These are phyloP conservation scores for Hyles vespertilio DNA, from an alignment of 1,140 invertebrate genomes.

Conservation along the genomic window DNA sequence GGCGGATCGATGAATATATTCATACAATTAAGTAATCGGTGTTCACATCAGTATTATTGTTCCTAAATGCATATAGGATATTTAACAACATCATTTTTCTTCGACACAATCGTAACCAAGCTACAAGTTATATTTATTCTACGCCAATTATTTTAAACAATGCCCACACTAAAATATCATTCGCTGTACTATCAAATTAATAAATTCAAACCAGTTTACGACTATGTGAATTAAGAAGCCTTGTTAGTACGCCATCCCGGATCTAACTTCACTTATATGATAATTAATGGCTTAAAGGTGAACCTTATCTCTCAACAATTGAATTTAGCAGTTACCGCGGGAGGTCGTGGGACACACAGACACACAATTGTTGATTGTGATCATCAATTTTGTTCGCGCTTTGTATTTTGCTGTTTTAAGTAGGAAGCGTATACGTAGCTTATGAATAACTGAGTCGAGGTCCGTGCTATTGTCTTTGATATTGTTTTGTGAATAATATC, in stretches of 20 bases:
- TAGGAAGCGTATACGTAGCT: slow-evolving; percentile 34
- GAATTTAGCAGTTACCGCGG: slow-evolving; percentile 49
- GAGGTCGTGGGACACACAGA: slow-evolving; percentile 58
- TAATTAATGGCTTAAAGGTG: slow-evolving; percentile 49
- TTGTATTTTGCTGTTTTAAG: slow-evolving; percentile 47
- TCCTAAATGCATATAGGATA: not conserved
- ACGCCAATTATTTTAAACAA: too few relatives aligned
- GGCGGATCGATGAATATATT: too few relatives aligned
- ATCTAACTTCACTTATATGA: slow-evolving; percentile 18
- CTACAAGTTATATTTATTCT: not conserved
- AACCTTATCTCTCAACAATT: slow-evolving; percentile 52
- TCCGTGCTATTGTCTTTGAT: not conserved
- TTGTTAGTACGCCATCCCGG: slow-evolving; percentile 16
- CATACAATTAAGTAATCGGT: too few relatives aligned
- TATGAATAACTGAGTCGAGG: slow-evolving; percentile 8
- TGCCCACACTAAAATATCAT: too few relatives aligned
- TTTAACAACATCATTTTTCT: not conserved
- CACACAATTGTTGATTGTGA: slow-evolving; percentile 44
- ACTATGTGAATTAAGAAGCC: not conserved
- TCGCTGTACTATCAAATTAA: too few relatives aligned
- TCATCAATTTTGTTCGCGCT: slow-evolving; percentile 58
- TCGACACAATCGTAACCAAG: not conserved
- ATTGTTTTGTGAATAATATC: not conserved
- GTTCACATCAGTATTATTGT: too few relatives aligned
- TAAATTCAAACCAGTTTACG: too few relatives aligned